phyloP scores from a whole-genome alignment of 1,140 invertebrate genomes.

The Medauroidea extradentata region DNA sequence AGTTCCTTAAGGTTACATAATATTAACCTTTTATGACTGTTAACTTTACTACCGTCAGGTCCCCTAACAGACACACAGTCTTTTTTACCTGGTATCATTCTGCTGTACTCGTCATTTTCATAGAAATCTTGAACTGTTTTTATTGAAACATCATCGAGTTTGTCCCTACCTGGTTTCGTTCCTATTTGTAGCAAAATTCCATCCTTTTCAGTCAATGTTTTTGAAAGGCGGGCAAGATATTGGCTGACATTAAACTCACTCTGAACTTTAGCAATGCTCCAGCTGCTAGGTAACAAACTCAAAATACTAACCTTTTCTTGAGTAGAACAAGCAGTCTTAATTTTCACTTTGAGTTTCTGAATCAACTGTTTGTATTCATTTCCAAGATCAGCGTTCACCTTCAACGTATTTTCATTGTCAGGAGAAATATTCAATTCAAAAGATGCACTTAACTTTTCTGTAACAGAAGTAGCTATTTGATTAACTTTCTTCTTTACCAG shows the following conservation, averaged over 20 bases:
- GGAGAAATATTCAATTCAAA: neutral
- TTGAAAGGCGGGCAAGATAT: conserved; percentile 4
- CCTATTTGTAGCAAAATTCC: conserved; percentile 5
- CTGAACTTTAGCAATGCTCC: conserved; percentile 2
- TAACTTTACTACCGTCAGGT: conserved; percentile 6
- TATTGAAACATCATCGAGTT: conserved; percentile 5
- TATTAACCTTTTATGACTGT: conserved; percentile 27
- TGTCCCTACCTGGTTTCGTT: conserved; percentile 1
- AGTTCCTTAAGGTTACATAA: conserved; percentile 26
- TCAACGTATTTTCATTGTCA: neutral
- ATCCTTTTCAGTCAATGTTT: conserved; percentile 15
- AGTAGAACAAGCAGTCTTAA: neutral
- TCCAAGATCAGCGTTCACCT: neutral
- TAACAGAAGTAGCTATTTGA: neutral
- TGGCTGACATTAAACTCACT: conserved; percentile 12
- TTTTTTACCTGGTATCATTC: conserved; percentile 25
- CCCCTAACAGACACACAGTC: conserved; percentile 24
- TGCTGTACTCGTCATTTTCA: conserved; percentile 25
- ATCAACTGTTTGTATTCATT: no score
- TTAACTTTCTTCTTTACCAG: neutral
- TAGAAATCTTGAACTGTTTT: conserved; percentile 28
- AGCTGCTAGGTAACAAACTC: conserved; percentile 1
- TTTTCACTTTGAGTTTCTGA: neutral
- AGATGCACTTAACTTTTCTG: neutral
- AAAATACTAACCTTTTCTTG: conserved; percentile 1